Evolutionary conservation across 2,888 invertebrate genomes (phyloP).

Genomic region (Meghimatium bilineatum): DNA sequence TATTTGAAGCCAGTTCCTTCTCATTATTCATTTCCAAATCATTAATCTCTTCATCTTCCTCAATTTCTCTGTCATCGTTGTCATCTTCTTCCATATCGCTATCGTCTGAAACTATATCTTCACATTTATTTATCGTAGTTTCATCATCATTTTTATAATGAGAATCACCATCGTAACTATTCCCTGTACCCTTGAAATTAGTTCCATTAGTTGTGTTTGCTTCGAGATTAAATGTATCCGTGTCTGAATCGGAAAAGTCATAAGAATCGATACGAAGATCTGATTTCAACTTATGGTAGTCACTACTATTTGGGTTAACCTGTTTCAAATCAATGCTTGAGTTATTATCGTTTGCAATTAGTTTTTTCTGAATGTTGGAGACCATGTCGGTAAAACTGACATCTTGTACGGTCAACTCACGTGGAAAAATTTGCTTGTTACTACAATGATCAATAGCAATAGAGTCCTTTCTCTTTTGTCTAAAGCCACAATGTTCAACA

Average conservation of each 20-base stretch:
- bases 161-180: not conserved
- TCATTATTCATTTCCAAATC: not conserved
- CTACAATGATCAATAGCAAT: conserved; percentile 10
- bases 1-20: not conserved
- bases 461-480: not conserved
- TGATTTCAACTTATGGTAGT: too few relatives aligned
- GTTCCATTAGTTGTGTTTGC: not conserved
- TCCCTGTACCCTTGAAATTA: not conserved
- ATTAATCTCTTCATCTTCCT: not conserved
- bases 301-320: not conserved
- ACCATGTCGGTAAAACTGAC: too few relatives aligned
- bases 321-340: conserved; percentile 1
- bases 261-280: not conserved
- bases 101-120: not conserved
- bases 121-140: not conserved
- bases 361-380: too few relatives aligned
- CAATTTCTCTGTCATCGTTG: not conserved
- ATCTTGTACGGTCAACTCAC: not conserved
- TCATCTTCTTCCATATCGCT: not conserved
- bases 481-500: conserved; percentile 31
- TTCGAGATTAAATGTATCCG: not conserved
- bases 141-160: not conserved
- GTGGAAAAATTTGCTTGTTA: not conserved
- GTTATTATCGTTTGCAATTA: not conserved
- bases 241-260: not conserved